Percentiles rank a stretch among this genome's conserved stretches.
phyloP scores from a whole-genome alignment of 92 coral and sea anemone species.

The Paragorgia papillata region DNA sequence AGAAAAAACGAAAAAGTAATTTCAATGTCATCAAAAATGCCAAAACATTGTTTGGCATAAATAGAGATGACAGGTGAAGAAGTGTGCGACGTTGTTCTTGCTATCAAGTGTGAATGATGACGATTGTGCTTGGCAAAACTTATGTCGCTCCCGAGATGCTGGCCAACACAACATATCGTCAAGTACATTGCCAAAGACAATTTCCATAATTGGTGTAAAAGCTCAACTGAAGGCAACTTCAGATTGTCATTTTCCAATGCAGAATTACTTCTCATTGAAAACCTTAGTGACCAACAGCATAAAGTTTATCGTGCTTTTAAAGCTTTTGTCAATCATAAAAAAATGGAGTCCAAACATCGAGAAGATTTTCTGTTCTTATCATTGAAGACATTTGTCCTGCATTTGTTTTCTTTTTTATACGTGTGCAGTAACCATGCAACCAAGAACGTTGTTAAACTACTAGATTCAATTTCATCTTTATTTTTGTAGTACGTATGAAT shows the following conservation, averaged over 20 bases:
- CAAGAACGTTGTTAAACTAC: too few species aligned
- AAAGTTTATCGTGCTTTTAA: conserved; percentile 20
- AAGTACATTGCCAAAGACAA: neutral
- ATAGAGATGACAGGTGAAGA: neutral
- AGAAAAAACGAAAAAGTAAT: neutral
- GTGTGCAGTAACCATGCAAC: too few species aligned
- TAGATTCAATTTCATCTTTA: too few species aligned
- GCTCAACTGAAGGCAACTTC: conserved; percentile 31
- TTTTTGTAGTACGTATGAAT: too few species aligned
- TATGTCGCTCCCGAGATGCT: neutral
- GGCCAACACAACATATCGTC: conserved; percentile 13
- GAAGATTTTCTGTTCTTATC: conserved; percentile 23
- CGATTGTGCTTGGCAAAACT: conserved; percentile 12
- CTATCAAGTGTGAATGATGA: conserved; percentile 31
- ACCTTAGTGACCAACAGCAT: conserved; percentile 15
- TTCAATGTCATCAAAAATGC: neutral
- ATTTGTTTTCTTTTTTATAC: too few species aligned
- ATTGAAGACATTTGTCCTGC: conserved; percentile 45
- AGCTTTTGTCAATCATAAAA: conserved; percentile 10
- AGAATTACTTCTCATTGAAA: neutral
- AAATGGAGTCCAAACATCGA: conserved; percentile 6
- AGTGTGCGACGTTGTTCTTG: conserved; percentile 3
- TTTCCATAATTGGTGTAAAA: conserved; percentile 15
- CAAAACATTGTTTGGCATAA: neutral
- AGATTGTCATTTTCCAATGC: conserved; percentile 27